A percentile compares a stretch with the other conserved stretches of the same genome.
Conservation (phyloP, 2,113 vertebrate genomes). For the Leucopsar rothschildi region DNA sequence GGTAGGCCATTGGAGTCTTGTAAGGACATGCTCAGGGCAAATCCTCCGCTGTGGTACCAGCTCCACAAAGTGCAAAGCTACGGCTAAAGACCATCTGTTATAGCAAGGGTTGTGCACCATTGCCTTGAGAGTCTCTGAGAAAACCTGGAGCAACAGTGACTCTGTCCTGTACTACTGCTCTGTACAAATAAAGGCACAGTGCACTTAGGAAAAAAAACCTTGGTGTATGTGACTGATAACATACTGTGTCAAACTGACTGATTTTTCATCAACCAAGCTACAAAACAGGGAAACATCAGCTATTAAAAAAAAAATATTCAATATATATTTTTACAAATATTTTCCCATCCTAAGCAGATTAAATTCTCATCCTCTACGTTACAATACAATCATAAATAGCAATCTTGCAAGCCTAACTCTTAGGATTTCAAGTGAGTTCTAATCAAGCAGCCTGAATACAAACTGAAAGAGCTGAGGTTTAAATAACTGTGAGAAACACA, state of each 20-base stretch:
- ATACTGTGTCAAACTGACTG: not conserved
- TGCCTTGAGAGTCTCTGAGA: not conserved
- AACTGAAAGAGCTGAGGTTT: not conserved
- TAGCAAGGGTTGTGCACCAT: not conserved
- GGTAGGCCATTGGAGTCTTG: slow-evolving; percentile 5
- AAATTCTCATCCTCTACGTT: not conserved
- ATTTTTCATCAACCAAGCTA: not conserved
- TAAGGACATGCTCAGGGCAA: slow-evolving; percentile 10
- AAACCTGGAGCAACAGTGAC: not conserved
- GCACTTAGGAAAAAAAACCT: not conserved
- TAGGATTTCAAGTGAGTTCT: not conserved
- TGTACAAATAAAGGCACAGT: not conserved
- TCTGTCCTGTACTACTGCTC: not conserved
- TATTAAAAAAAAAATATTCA: not conserved
- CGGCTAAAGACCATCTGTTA: slow-evolving; percentile 24
- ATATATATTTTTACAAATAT: not conserved
- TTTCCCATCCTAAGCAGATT: not conserved
- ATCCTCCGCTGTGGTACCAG: not conserved
- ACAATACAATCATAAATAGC: not conserved
- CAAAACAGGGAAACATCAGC: not conserved
- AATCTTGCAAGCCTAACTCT: not conserved
- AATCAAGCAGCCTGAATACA: not conserved
- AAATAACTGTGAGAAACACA: not conserved
- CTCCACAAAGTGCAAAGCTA: not conserved
- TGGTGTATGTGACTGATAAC: not conserved